Percentiles rank a stretch among this genome's conserved stretches.
Conservation (phyloP, 2,888 invertebrate genomes). For the Caenorhabditis sulstoni region DNA sequence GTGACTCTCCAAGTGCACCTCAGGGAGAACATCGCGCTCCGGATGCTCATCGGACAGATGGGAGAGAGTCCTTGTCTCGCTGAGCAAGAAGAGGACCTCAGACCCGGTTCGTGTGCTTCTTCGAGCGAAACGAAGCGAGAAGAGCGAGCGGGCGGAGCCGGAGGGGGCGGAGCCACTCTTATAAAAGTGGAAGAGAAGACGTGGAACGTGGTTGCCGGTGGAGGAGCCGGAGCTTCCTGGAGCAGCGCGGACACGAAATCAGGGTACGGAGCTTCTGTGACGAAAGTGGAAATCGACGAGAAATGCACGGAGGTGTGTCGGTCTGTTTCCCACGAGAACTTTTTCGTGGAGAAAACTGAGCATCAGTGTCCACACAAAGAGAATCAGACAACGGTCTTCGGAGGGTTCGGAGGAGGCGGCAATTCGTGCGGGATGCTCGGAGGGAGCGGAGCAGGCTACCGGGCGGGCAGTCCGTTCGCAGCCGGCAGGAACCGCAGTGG, state of each 20-base stretch:
- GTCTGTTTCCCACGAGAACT: slow-evolving; percentile 2
- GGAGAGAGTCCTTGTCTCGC: slow-evolving; percentile 48
- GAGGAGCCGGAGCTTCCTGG: slow-evolving; percentile 50
- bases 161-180: slow-evolving; percentile 57
- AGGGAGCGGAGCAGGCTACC: slow-evolving; percentile 72
- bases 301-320: slow-evolving; percentile 17
- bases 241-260: slow-evolving; percentile 2
- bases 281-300: background rate
- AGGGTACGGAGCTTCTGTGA: slow-evolving; percentile 47
- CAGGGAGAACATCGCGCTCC: slow-evolving; percentile 33
- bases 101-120: slow-evolving; percentile 24
- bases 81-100: slow-evolving; percentile 32
- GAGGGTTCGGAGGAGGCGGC: slow-evolving; percentile 73
- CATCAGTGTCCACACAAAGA: slow-evolving; percentile 25
- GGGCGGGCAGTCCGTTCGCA: slow-evolving; percentile 58
- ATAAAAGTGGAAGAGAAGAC: slow-evolving; percentile 16
- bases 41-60: slow-evolving; percentile 47
- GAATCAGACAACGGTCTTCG: slow-evolving; percentile 31
- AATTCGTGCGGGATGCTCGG: slow-evolving; percentile 70
- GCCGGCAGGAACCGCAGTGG: slow-evolving; percentile 40
- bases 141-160: slow-evolving; percentile 33
- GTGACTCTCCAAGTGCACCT: slow-evolving; percentile 41
- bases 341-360: slow-evolving; percentile 7
- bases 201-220: slow-evolving; percentile 55
- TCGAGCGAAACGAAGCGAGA: background rate